Evolutionary conservation across 1,140 invertebrate genomes (phyloP).

Genomic region (Nymphalis io): DNA sequence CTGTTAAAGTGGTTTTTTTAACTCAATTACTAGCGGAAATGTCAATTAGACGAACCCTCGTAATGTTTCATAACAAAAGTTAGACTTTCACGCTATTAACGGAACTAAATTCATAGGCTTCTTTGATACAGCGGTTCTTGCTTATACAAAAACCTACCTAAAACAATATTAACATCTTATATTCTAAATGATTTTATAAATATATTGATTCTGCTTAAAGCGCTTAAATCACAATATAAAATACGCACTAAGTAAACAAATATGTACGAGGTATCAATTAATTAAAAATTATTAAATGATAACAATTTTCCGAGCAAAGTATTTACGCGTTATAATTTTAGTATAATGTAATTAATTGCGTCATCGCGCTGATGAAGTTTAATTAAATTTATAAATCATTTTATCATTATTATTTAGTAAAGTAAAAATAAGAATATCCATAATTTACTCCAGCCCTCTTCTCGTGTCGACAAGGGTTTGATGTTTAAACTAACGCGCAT

Average conservation of each 20-base stretch:
- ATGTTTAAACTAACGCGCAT: too few species aligned
- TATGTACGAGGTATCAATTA: too few species aligned
- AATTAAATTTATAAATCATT: conserved; percentile 2
- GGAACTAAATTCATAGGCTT: conserved; percentile 12
- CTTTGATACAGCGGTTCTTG: neutral
- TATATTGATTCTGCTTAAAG: too few species aligned
- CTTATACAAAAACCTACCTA: too few species aligned
- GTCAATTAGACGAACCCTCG: conserved; percentile 50
- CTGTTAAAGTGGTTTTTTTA: conserved; percentile 47
- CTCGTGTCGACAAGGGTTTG: too few species aligned
- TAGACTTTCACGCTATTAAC: conserved; percentile 15
- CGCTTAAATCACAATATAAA: too few species aligned
- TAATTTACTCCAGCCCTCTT: too few species aligned
- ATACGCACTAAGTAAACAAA: too few species aligned
- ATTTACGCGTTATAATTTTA: neutral
- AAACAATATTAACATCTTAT: too few species aligned
- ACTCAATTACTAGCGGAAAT: conserved; percentile 50
- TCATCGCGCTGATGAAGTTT: neutral
- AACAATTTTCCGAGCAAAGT: neutral
- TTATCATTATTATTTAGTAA: neutral
- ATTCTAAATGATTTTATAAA: too few species aligned
- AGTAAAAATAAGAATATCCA: too few species aligned
- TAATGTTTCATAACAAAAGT: conserved; percentile 48
- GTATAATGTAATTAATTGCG: conserved; percentile 3
- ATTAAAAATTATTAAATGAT: too few species aligned